Base-by-base conservation (phyloP, 2,113 vertebrate species). In the Sceloporus tristichus region DNA sequence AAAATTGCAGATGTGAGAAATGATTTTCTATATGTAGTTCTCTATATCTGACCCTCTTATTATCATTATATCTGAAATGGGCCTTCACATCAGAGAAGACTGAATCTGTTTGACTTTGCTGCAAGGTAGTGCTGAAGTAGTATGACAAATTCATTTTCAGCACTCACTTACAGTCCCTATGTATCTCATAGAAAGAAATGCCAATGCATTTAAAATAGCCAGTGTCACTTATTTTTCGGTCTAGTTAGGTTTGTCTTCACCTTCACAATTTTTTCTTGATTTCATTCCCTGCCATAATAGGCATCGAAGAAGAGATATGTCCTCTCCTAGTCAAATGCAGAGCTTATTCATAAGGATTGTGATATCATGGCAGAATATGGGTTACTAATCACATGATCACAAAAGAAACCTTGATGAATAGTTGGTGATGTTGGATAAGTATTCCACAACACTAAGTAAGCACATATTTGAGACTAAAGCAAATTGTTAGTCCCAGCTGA, bases 61-160 rank as follows among this genome's bases (percentile, higher is more conserved):
- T 62, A 62, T 62, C 59, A 62, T 62, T 62, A 62, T 62, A 16
- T 62, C 59, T 62, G 59, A 62, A 42, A 71, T 93, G n/a, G 19
- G 84, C 65, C 88, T 78, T 53, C 82, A 78, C 84, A 68, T 85
- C 82, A 1, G 0, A 0, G 82, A 89, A 86, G 54, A 85, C 93
- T 93, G 80, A 91, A 90, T 93, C 84, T 89, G 88, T 88, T 81
- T 92, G 82, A 89, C 25, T 84, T 86, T n/a, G 59, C 85, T 92
- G 78, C 85, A 82, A 93, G 66, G 68, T 85, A 78, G 80, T 94
- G 82, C 81, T 93, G 70, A 71, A 86, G 74, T 84, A 85, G 78
- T 0, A 0, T 48, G 65, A 87, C 68, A 21, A 92, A 68, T 1
- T 3, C 66, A 74, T 90, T 92, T 86, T 85, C 91, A 94, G 82